Base-by-base conservation (phyloP, 2,888 invertebrate species). In the Smittia aterrima region DNA sequence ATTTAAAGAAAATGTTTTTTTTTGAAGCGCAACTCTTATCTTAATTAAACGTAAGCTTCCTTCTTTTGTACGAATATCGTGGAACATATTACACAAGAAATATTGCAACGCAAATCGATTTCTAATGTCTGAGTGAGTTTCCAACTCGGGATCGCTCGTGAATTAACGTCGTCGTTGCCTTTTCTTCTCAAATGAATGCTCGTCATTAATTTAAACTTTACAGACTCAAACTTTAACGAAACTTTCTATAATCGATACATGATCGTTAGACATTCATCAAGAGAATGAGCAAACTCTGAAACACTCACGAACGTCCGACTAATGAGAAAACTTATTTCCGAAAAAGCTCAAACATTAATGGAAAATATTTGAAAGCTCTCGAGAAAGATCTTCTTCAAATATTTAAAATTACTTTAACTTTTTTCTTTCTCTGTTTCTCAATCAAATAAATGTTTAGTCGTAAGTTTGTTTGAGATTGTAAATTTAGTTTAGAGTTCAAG, bases 401-500 rank as follows among this genome's bases (percentile, higher is more conserved):
- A 11, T 47, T 47, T 47, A 47, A 47, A 47, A 47, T 47, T 47
- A 47, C 47, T 47, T 47, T 47, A 47, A 47, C 47, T 47, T 47
- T 47, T 2, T n/a, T n/a, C n/a, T n/a, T n/a, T n/a, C n/a, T n/a
- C n/a, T n/a, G n/a, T n/a, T n/a, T 9, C 32, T 32, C 32, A 32
- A 32, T 32, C 32, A 32, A 47, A 47, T 47, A n/a, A n/a, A 47
- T 11, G 47, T 47, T 47, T 47, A 6, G 9, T 32, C n/a, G n/a
- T 38, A 38, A 38, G 11, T n/a, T n/a, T 38, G 38, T 2, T 13
- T 62, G 62, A 72, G 54, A 62, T 18, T 72, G 72, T 72, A 72
- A 72, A 72, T 72, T 72, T 72, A 72, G 27, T 72, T 72, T 72
- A 72, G 58, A 62, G 40, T 47, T 24, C 11, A 3, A 62, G 54